Evolutionary conservation across 2,797 vertebrate genomes (phyloP).

Genomic region (Gorsachius magnificus): DNA sequence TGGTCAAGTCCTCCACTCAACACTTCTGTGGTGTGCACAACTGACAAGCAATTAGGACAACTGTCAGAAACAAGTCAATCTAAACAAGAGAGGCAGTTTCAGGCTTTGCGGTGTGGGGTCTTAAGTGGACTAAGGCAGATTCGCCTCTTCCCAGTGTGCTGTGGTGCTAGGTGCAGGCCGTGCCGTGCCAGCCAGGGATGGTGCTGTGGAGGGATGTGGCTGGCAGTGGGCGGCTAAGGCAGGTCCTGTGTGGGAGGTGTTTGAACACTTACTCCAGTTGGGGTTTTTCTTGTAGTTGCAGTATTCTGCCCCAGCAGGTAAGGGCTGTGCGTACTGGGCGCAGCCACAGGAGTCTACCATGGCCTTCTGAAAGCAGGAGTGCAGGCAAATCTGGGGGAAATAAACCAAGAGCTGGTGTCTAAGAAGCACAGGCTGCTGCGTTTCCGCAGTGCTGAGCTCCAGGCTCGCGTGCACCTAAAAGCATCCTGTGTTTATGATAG

Average conservation of each 20-base stretch:
- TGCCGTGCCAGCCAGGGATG: accelerated
- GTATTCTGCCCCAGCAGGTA: conserved; percentile 70
- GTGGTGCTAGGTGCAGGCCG: neutral
- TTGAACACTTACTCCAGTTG: conserved; percentile 79
- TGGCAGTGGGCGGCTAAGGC: neutral
- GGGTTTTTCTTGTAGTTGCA: conserved; percentile 81
- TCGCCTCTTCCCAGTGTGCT: neutral
- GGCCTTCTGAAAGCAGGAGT: conserved; percentile 82
- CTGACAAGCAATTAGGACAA: neutral
- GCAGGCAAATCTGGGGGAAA: conserved; percentile 77
- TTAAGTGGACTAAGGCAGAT: neutral
- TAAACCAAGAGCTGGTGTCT: neutral
- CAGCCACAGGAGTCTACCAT: conserved; percentile 80
- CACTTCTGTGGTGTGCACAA: neutral
- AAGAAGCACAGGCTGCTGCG: neutral
- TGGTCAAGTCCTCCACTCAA: neutral
- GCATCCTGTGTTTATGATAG: neutral
- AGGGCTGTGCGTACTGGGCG: conserved; percentile 78
- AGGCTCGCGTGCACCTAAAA: neutral
- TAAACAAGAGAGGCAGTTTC: neutral
- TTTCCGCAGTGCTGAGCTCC: neutral
- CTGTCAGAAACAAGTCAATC: neutral
- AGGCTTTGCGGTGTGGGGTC: neutral
- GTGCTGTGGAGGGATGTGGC: neutral
- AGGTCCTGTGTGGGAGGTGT: accelerated